Evolutionary conservation across 2,888 invertebrate genomes (phyloP), one percentile per base, ranked within the genome.

Genomic region (Netelia inedita): DNA sequence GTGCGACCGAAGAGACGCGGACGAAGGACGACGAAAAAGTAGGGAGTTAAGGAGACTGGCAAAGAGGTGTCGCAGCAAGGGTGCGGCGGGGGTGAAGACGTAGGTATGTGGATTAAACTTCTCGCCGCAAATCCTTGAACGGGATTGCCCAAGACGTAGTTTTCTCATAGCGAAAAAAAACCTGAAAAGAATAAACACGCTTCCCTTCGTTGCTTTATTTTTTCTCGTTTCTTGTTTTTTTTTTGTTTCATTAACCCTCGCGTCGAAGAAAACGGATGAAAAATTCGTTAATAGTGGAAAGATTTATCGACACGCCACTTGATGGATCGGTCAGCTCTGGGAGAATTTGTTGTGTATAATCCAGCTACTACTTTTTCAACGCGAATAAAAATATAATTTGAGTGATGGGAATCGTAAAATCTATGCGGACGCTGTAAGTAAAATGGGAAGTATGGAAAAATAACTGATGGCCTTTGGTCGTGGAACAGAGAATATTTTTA

Each of bases 51-150:
- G 35, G 35, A 35, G 5, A 35, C 35, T 35, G 35, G 35, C 35
- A 35, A 35, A 35, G 35, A 35, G 35, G 35, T 35, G 35, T 35
- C 6, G 28, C 63, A 46, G 55, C 46, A 19, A 72, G 55, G 59
- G 35, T 21, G 35, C 5, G 21, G 41, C 6, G n/a, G 21, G 35
- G 46, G 46, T 28, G 61, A 11, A 28, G 23, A 61, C 43, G 28
- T 14, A 71, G 71, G 66, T 50, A 55, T 57, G 66, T 16, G 78
- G 71, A 78, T 82, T 78, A 73, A 78, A 82, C 63, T 78, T 82
- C 78, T 78, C 69, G 16, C 78, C 78, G 72, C 78, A 78, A 82
- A 82, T 82, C 76, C 76, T 72, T 59, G 53, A 78, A 78, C 78
- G 78, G 73, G 73, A 82, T 82, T 78, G 82, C 66, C 21, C 61